Evolutionary conservation across 2,113 vertebrate species (phyloP), one percentile per base, ranked within the genome.

Genomic region (Alces alces): DNA sequence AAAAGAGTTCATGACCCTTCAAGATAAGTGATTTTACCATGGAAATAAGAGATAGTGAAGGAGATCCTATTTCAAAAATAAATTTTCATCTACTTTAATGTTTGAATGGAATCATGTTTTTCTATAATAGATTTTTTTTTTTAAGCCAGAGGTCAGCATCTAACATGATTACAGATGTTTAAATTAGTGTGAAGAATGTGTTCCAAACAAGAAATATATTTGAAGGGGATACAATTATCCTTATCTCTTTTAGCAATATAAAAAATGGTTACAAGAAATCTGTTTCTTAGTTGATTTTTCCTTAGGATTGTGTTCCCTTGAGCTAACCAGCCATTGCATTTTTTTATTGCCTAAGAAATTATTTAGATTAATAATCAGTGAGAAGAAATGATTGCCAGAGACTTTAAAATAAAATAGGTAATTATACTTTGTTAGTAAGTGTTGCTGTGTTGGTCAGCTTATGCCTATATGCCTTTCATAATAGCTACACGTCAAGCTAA

Each of bases 41-140:
- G 60, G 25, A 96, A 95, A 86, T 86, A 89, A 96, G 5, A 10
- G 96, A 85, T 80, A 91, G n/a, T 76, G 61, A 76, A 93, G n/a
- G 80, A 50, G 33, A 95, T 93, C 28, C 14, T 84, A 43, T 88
- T 97, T 94, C 39, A 93, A 93, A 94, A 89, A 61, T 70, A 87
- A 76, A 83, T 27, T 87, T 85, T 87, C 33, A 79, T 87, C 43
- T 55, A 78, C 58, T 93, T 70, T 95, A 45, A 86, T 70, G 58
- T 91, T 91, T 96, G 57, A 91, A 89, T 39, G n/a, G 7, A 93
- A 89, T 54, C 76, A 79, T 10, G 47, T 66, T 96, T 98, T 97
- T 90, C 73, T 95, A 85, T 52, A 91, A 80, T 25, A 84, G 27
- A 66, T 54, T 33, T 93, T 88, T 93, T 88, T 70, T 70, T 66